Evolutionary conservation across 2,888 invertebrate genomes (phyloP), one percentile per base, ranked within the genome.

Genomic region (Ennomos fuscantarius): DNA sequence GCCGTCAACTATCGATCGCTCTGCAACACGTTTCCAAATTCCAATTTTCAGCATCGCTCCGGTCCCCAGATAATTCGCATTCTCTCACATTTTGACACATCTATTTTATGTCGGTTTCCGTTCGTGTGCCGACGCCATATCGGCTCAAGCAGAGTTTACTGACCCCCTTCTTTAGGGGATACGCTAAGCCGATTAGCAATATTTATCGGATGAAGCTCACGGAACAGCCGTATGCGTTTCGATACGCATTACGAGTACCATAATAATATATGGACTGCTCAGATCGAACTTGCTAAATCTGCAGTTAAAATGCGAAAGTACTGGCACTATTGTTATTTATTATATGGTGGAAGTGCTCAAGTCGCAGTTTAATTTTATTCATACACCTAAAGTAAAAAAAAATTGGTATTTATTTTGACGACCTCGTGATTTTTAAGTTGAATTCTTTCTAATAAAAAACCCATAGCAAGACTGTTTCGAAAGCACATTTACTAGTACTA

Each of bases 151-250:
- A 62, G 68, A 73, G 79, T 74, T 76, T 65, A 74, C 63, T 73
- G 78, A 80, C 78, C 79, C 46, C 66, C 60, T 56, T 61, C 65
- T 71, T 69, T 52, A 68, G 63, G 66, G 68, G 68, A 71, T 66
- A 67, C 71, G 71, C 68, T 78, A 78, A 79, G 74, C 72, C 69
- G 71, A 77, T 81, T 77, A 79, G 71, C 72, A 66, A 75, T 71
- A 73, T 76, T 77, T 72, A 79, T 72, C 73, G 64, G 69, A 66
- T 63, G 64, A 63, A 64, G 65, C 68, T 67, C 66, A 66, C 62
- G 45, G 60, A 70, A 56, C 63, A 70, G 69, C 65, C 59, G 69
- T 73, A 65, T 46, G 66, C 58, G n/a, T 68, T 74, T 72, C 58
- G 73, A 72, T 75, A 68, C 69, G 70, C 68, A 67, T 74, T 62